Percentiles rank a stretch among this genome's conserved stretches.
Evolutionary conservation across 2,888 invertebrate genomes (phyloP).

Genomic region (Schizotus pectinicornis): DNA sequence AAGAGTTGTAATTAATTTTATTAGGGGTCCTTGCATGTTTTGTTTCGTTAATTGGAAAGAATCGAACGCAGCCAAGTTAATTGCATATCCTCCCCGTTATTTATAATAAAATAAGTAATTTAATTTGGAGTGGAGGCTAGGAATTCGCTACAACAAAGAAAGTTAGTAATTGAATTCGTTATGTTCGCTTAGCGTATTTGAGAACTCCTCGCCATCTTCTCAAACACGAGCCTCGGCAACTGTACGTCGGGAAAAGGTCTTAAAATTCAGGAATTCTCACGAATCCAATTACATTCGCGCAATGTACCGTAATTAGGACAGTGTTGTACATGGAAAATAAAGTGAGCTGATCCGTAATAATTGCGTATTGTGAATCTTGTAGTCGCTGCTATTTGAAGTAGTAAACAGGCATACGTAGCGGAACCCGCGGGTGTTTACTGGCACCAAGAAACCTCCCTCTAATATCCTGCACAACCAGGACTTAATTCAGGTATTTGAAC

Average conservation of each 20-base stretch:
- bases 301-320: conserved; percentile 37
- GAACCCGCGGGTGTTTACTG: conserved; percentile 4
- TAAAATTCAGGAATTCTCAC: conserved; percentile 38
- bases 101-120: conserved; percentile 28
- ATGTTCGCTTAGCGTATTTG: conserved; percentile 27
- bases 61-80: conserved; percentile 1
- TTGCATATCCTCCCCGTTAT: conserved; percentile 10
- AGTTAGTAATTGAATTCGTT: conserved; percentile 32
- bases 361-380: conserved; percentile 34
- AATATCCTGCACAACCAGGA: conserved; percentile 7
- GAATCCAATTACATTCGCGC: conserved; percentile 38
- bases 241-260: conserved; percentile 19
- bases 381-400: conserved; percentile 29
- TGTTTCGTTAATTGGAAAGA: not conserved
- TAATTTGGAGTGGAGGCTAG: conserved; percentile 12
- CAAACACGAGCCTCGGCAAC: conserved; percentile 1
- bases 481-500: conserved; percentile 23
- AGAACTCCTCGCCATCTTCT: conserved; percentile 16
- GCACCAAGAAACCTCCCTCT: conserved; percentile 6
- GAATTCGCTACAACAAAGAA: conserved; percentile 24
- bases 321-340: conserved; percentile 33
- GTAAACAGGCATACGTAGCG: conserved; percentile 16
- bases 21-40: no score
- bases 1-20: no score
- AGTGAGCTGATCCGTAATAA: conserved; percentile 35